These are phyloP conservation scores for Paraplagusia blochii DNA, from an alignment of 2,113 vertebrate genomes.

Conservation along the genomic window DNA sequence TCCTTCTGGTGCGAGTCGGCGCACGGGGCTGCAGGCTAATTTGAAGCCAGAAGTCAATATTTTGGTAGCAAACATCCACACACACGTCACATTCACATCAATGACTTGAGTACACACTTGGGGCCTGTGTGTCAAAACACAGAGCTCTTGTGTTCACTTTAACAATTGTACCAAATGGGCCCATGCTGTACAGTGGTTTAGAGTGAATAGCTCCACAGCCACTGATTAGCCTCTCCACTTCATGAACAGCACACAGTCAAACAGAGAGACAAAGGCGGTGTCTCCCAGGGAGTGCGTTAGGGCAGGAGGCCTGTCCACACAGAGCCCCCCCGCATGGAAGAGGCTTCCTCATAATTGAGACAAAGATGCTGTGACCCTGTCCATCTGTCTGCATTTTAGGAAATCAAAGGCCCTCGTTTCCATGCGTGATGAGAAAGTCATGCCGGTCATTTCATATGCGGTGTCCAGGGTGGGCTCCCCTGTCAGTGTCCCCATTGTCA, in stretches of 20 bases:
- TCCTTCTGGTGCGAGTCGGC: conserved; percentile 21
- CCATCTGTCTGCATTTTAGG: conserved; percentile 72
- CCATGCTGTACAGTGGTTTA: conserved; percentile 61
- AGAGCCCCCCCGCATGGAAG: conserved; percentile 66
- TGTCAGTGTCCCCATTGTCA: conserved; percentile 76
- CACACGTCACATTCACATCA: conserved; percentile 60
- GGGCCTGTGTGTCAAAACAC: conserved; percentile 56
- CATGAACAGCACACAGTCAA: conserved; percentile 70
- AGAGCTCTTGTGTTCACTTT: conserved; percentile 56
- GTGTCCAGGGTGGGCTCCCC: conserved; percentile 69
- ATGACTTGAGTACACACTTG: conserved; percentile 59
- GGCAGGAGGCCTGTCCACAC: conserved; percentile 50
- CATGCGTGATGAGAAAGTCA: conserved; percentile 72
- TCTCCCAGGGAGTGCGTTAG: conserved; percentile 35
- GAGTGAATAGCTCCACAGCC: conserved; percentile 63
- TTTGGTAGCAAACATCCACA: conserved; percentile 62
- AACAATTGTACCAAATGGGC: conserved; percentile 66
- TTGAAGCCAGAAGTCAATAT: conserved; percentile 61
- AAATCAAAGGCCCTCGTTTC: conserved; percentile 74
- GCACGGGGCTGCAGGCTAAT: conserved; percentile 35
- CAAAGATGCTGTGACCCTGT: conserved; percentile 74
- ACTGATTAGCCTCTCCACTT: conserved; percentile 72
- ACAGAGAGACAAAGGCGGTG: conserved; percentile 61
- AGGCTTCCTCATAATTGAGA: conserved; percentile 78
- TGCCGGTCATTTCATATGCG: conserved; percentile 61